A percentile compares a stretch with the other conserved stretches of the same genome.
Evolutionary conservation across 2,888 invertebrate species (phyloP).

Genomic region (Erynnis tages): DNA sequence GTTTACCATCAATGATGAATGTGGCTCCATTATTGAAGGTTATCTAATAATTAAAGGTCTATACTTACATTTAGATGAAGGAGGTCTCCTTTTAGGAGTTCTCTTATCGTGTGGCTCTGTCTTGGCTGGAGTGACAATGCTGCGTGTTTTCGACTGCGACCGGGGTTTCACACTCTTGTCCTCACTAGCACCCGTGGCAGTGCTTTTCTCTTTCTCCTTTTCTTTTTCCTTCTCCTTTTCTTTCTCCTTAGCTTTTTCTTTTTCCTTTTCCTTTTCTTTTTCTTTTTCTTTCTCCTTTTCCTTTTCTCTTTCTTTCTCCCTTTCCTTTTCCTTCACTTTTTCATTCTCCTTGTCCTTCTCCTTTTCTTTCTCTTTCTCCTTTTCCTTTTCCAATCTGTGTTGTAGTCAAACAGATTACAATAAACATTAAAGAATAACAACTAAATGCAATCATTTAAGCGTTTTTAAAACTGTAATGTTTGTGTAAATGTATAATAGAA

Average conservation of each 20-base stretch:
- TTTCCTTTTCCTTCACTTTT: conserved; percentile 44
- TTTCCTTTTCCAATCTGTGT: conserved; percentile 48
- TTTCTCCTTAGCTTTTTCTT: conserved; percentile 45
- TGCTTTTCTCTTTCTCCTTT: conserved; percentile 51
- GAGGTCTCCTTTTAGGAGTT: conserved; percentile 59
- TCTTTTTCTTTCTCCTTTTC: conserved; percentile 38
- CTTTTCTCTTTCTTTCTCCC: conserved; percentile 39
- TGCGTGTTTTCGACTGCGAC: conserved; percentile 66
- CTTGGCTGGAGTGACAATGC: conserved; percentile 49
- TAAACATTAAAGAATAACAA: neutral
- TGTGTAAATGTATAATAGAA: no score
- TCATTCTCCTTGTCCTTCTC: conserved; percentile 47
- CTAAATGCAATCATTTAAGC: no score
- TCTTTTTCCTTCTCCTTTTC: conserved; percentile 43
- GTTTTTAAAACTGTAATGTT: no score
- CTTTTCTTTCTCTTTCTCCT: conserved; percentile 51
- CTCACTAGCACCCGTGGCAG: conserved; percentile 54
- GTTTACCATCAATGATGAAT: neutral
- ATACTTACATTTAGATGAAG: conserved; percentile 63
- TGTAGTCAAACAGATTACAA: no score
- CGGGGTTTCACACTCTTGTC: conserved; percentile 62
- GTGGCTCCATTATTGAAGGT: no score
- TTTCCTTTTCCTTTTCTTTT: conserved; percentile 49
- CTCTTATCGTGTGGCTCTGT: conserved; percentile 58
- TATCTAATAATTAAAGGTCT: no score